phyloP scores from a whole-genome alignment of 2,888 invertebrate species.

The Aricia artaxerxes region DNA sequence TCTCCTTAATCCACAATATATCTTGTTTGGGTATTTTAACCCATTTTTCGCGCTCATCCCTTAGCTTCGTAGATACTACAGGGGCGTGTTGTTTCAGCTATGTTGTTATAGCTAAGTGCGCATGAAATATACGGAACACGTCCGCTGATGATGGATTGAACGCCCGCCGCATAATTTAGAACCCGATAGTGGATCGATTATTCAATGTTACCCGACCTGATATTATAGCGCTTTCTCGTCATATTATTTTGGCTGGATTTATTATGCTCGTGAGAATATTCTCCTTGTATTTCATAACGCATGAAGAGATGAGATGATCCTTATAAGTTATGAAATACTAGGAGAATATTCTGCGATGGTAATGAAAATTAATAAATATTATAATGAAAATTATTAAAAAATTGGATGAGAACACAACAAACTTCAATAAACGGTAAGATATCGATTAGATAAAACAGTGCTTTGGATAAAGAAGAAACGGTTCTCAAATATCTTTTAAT shows the following conservation, averaged over 20 bases:
- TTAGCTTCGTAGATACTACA: background rate
- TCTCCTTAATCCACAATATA: slow-evolving; percentile 14
- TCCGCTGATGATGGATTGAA: slow-evolving; percentile 12
- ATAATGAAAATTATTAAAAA: background rate
- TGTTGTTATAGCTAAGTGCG: slow-evolving; percentile 13
- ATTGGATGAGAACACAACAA: background rate
- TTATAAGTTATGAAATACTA: too few relatives aligned
- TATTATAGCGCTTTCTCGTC: background rate
- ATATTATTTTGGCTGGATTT: background rate
- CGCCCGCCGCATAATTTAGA: slow-evolving; percentile 15
- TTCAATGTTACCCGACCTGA: background rate
- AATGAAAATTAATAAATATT: background rate
- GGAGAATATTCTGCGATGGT: background rate
- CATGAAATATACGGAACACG: slow-evolving; percentile 17
- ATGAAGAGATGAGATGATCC: background rate
- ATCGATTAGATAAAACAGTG: background rate
- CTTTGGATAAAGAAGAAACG: background rate
- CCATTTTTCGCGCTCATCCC: background rate
- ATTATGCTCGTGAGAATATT: background rate
- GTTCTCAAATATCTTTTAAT: background rate
- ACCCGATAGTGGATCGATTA: slow-evolving; percentile 1
- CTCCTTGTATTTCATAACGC: background rate
- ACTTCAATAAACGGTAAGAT: background rate
- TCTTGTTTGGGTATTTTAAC: slow-evolving; percentile 17
- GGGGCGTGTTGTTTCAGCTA: background rate